A percentile compares a stretch with the other conserved stretches of the same genome.
phyloP scores from a whole-genome alignment of 1,140 invertebrate genomes.

The Saccostrea cuccullata region DNA sequence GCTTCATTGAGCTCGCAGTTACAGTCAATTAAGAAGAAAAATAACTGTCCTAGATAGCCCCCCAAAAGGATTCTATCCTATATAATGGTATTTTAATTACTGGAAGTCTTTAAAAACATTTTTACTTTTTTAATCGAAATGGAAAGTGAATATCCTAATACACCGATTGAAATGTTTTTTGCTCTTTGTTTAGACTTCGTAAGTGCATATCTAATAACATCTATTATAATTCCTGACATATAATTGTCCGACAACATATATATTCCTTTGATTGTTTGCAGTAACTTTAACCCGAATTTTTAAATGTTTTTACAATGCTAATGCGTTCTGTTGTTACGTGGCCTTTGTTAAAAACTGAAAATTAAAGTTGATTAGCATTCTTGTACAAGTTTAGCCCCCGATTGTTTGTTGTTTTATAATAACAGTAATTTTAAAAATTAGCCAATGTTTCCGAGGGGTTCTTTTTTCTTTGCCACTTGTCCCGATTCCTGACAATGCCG shows the following conservation, averaged over 20 bases:
- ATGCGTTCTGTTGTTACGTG: conserved; percentile 20
- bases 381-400: conserved; percentile 12
- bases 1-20: not conserved
- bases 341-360: conserved; percentile 29
- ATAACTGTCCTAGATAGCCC: not conserved
- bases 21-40: not conserved
- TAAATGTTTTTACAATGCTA: conserved; percentile 29
- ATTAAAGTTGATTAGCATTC: conserved; percentile 24
- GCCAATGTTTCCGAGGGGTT: conserved; percentile 9
- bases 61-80: not conserved
- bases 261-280: conserved; percentile 28
- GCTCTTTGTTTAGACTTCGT: not conserved
- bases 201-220: not conserved
- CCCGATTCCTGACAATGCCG: not conserved
- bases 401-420: conserved; percentile 35
- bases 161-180: conserved; percentile 1
- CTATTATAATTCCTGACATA: conserved; percentile 1
- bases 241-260: conserved; percentile 7
- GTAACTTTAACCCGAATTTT: conserved; percentile 34
- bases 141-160: not conserved
- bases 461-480: conserved; percentile 13
- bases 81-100: not conserved
- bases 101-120: not conserved
- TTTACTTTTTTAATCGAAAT: not conserved
- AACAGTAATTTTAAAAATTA: conserved; percentile 32